These are phyloP conservation scores for Trichogramma pretiosum DNA, from an alignment of 1,140 invertebrate genomes.

Conservation along the genomic window DNA sequence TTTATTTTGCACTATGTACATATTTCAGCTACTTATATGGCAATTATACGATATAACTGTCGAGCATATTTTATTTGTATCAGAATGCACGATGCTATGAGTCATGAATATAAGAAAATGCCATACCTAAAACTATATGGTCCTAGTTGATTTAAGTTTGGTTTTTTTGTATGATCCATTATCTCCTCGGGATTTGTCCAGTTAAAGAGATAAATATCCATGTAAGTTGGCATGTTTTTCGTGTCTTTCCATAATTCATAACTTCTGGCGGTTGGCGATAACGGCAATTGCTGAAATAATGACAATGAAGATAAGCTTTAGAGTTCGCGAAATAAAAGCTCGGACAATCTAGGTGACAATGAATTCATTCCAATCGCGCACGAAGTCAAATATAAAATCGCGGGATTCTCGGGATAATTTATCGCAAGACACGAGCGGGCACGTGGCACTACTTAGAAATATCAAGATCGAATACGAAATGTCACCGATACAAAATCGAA, in stretches of 20 bases:
- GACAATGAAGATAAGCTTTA: too few relatives aligned
- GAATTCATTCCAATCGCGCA: not conserved
- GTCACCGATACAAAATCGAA: too few relatives aligned
- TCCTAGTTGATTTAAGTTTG: slow-evolving; percentile 52
- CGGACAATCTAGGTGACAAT: not conserved
- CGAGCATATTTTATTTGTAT: too few relatives aligned
- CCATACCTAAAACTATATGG: slow-evolving; percentile 58
- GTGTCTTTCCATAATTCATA: slow-evolving; percentile 46
- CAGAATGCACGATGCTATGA: too few relatives aligned
- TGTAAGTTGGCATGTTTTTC: slow-evolving; percentile 40
- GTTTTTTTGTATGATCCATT: slow-evolving; percentile 36
- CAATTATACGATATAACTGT: too few relatives aligned
- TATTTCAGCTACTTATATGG: too few relatives aligned
- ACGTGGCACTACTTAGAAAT: too few relatives aligned
- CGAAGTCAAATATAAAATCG: not conserved
- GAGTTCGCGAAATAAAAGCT: not conserved
- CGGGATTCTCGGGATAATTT: not conserved
- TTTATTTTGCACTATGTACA: too few relatives aligned
- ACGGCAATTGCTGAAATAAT: slow-evolving; percentile 29
- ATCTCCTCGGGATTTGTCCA: slow-evolving; percentile 51
- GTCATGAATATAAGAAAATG: not conserved
- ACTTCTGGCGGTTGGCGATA: slow-evolving; percentile 35
- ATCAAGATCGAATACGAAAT: too few relatives aligned
- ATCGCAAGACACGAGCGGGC: not conserved
- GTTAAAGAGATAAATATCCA: slow-evolving; percentile 51